Evolutionary conservation across 2,797 vertebrate species (phyloP).

Genomic region (Anguilla anguilla): DNA sequence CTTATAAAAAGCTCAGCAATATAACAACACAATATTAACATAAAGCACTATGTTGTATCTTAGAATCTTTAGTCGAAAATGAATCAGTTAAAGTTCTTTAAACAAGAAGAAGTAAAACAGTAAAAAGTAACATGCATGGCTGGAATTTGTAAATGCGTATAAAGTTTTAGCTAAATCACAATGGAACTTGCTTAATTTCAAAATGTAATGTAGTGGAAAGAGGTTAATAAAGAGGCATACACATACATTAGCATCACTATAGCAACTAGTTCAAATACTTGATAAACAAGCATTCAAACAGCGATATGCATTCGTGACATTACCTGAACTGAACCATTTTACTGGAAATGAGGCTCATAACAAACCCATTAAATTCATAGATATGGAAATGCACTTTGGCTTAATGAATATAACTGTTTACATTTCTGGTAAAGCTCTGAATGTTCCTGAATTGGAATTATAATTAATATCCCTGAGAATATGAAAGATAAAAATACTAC

Average conservation of each 20-base stretch:
- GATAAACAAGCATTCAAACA: conserved; percentile 56
- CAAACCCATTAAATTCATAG: conserved; percentile 42
- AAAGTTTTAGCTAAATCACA: conserved; percentile 17
- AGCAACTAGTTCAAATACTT: conserved; percentile 70
- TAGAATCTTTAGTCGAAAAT: neutral
- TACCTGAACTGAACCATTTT: conserved; percentile 75
- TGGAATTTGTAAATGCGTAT: conserved; percentile 26
- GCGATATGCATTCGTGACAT: conserved; percentile 68
- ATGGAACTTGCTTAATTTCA: conserved; percentile 59
- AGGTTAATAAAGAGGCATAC: conserved; percentile 66
- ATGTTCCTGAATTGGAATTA: neutral
- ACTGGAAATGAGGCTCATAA: conserved; percentile 67
- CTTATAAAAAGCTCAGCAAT: conserved; percentile 53
- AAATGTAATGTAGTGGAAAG: conserved; percentile 75
- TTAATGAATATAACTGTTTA: conserved; percentile 5
- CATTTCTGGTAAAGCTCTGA: neutral
- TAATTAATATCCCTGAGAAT: neutral
- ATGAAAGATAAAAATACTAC: neutral
- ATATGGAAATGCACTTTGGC: neutral
- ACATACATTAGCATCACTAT: conserved; percentile 60
- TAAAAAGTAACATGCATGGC: conserved; percentile 15
- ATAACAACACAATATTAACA: conserved; percentile 41
- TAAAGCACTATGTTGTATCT: neutral
- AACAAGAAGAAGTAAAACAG: neutral
- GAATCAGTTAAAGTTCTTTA: conserved; percentile 1